Evolutionary conservation across 2,113 vertebrate species (phyloP).

Genomic region (Anseranas semipalmata): DNA sequence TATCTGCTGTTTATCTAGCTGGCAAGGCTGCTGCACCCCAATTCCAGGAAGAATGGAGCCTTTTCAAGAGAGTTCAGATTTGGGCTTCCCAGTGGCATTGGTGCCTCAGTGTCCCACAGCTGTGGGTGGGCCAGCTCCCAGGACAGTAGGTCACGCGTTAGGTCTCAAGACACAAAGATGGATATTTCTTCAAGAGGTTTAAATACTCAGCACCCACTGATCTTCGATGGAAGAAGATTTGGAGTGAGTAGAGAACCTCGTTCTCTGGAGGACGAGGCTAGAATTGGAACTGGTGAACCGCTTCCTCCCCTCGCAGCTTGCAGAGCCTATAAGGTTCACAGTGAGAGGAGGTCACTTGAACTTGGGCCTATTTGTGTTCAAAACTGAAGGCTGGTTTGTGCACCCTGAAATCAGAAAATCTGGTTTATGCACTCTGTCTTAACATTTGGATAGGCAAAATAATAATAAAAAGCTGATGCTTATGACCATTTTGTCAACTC

Average conservation of each 20-base stretch:
- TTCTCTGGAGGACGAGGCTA: background rate
- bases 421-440: background rate
- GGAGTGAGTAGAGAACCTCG: background rate
- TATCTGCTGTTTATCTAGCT: background rate
- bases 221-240: background rate
- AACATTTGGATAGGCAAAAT: background rate
- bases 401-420: background rate
- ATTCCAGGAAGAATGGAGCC: background rate
- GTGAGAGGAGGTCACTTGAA: background rate
- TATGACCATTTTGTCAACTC: background rate
- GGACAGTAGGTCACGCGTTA: accelerated
- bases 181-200: background rate
- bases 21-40: background rate
- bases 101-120: background rate
- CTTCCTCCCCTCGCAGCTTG: background rate
- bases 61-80: background rate
- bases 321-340: background rate
- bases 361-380: background rate
- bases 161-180: background rate
- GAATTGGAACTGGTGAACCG: background rate
- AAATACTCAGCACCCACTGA: background rate
- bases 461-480: background rate
- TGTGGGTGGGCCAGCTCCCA: background rate
- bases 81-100: background rate
- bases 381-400: background rate